Percentiles rank a stretch among this genome's conserved stretches.
phyloP scores from a whole-genome alignment of 2,797 vertebrate genomes.

The Manis javanica region DNA sequence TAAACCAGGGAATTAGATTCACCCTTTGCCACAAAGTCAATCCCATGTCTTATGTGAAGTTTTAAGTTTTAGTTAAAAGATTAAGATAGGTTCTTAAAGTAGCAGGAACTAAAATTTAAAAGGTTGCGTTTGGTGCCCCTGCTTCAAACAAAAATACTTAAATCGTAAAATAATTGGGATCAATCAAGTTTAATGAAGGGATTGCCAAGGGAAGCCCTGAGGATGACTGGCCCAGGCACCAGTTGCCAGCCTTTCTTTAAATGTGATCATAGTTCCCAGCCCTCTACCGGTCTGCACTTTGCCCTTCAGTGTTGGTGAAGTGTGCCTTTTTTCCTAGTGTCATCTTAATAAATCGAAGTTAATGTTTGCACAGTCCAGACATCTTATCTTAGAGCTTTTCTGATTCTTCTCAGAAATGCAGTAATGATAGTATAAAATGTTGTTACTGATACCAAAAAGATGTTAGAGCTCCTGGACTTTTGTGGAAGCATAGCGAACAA shows the following conservation, averaged over 20 bases:
- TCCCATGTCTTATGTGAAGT: conserved; percentile 1
- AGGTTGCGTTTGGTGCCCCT: neutral
- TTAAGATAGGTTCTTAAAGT: conserved; percentile 27
- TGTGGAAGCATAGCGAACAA: neutral
- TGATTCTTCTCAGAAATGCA: neutral
- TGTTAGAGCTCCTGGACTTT: neutral
- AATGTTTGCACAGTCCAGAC: conserved; percentile 39
- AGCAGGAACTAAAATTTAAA: conserved; percentile 43
- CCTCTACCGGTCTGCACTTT: neutral
- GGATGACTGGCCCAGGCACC: neutral
- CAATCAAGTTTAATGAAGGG: neutral
- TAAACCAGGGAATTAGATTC: conserved; percentile 38
- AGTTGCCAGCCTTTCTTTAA: neutral
- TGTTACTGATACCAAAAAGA: neutral
- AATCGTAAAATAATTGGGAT: conserved; percentile 23
- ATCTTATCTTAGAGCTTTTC: conserved; percentile 32
- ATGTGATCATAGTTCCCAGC: neutral
- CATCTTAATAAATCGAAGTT: neutral
- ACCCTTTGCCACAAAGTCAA: conserved; percentile 46
- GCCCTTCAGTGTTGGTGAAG: neutral
- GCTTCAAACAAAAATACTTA: conserved; percentile 43
- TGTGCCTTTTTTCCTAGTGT: neutral
- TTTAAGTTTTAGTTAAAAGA: conserved; percentile 53
- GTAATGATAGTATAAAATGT: neutral
- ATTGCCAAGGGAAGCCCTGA: neutral